Percentiles rank a stretch among this genome's conserved stretches.
Conservation (phyloP, 2,797 vertebrate species). For the Ibycter americanus region DNA sequence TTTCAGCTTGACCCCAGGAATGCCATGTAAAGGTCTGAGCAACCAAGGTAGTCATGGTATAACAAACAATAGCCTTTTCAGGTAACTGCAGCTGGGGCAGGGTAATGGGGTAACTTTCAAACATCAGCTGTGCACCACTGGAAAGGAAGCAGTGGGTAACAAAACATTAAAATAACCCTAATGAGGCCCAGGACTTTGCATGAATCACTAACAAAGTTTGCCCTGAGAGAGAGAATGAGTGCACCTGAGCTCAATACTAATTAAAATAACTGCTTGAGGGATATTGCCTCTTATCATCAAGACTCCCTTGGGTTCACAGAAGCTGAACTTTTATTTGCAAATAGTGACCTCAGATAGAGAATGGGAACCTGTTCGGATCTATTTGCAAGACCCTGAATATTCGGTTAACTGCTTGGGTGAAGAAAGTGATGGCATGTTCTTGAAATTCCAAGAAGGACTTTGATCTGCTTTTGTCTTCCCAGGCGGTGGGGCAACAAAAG, state of each 20-base stretch:
- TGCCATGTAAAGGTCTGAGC: not conserved
- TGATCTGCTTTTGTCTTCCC: not conserved
- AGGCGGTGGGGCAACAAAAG: accelerated
- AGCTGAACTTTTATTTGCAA: not conserved
- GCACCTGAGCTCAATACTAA: not conserved
- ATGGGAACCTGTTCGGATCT: not conserved
- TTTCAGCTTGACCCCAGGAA: not conserved
- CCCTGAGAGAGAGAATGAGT: not conserved
- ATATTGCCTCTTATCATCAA: not conserved
- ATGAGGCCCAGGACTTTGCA: not conserved
- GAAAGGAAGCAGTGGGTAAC: not conserved
- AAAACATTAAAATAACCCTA: not conserved
- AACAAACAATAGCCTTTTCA: not conserved
- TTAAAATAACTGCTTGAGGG: not conserved
- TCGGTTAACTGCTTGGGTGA: not conserved
- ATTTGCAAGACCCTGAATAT: not conserved
- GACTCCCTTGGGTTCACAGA: not conserved
- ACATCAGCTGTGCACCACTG: not conserved
- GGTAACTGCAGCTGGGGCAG: not conserved
- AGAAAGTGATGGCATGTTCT: not conserved
- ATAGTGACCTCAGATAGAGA: not conserved
- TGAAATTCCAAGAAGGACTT: not conserved
- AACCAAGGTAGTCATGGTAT: not conserved
- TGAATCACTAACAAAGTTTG: not conserved
- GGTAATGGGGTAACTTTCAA: not conserved